phyloP scores from a whole-genome alignment of 2,113 vertebrate genomes.

The Odontophorus gujanensis region DNA sequence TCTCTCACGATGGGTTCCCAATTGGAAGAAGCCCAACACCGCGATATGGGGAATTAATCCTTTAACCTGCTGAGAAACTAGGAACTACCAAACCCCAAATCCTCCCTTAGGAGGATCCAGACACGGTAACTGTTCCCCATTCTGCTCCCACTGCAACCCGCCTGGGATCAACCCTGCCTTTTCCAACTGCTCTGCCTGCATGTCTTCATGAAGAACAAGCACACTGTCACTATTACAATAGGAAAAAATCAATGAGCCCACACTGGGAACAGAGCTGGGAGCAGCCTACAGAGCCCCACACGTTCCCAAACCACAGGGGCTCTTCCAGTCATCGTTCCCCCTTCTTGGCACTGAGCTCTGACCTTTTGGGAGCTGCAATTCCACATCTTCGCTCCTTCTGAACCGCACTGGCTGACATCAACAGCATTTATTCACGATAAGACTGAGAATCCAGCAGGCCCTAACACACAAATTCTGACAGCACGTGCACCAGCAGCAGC shows the following conservation, averaged over 20 bases:
- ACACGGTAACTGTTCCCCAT: background rate
- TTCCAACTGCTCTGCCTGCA: background rate
- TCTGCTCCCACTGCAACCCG: rapidly evolving
- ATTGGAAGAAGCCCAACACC: background rate
- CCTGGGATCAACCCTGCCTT: background rate
- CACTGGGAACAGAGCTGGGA: rapidly evolving
- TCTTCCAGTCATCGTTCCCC: background rate
- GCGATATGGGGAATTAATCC: background rate
- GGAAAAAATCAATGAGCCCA: rapidly evolving
- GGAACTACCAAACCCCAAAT: background rate
- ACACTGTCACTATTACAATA: background rate
- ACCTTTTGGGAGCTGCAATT: rapidly evolving
- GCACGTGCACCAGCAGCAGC: rapidly evolving
- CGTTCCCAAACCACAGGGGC: rapidly evolving
- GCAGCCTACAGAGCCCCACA: background rate
- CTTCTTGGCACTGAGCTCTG: background rate
- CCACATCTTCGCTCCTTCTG: background rate
- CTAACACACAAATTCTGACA: background rate
- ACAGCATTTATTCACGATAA: background rate
- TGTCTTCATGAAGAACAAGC: background rate
- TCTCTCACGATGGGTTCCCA: background rate
- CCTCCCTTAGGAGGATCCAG: background rate
- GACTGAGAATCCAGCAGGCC: background rate
- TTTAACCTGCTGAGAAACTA: background rate
- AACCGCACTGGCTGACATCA: rapidly evolving